Evolutionary conservation across 2,888 invertebrate genomes (phyloP).

Genomic region (Drosophila dives): DNA sequence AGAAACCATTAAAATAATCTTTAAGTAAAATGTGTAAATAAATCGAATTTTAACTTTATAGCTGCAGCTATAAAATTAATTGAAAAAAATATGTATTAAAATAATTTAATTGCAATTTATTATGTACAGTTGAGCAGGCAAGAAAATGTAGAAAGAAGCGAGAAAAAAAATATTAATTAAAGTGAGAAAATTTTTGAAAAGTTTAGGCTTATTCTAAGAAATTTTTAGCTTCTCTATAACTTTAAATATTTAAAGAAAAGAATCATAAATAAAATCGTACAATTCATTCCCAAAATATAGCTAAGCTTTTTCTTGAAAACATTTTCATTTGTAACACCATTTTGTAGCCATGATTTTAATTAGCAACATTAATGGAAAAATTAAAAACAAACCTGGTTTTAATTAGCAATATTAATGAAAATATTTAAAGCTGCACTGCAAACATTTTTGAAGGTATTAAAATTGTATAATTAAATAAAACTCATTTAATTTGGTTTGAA

Average conservation of each 20-base stretch:
- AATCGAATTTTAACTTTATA: not conserved
- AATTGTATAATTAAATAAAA: not conserved
- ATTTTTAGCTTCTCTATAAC: not conserved
- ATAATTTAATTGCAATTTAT: not conserved
- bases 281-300: no score
- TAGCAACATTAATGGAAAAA: not conserved
- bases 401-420: not conserved
- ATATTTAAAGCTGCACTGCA: not conserved
- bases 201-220: not conserved
- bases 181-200: not conserved
- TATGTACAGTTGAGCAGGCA: not conserved
- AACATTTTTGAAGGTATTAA: not conserved
- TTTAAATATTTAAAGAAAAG: no score
- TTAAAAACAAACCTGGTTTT: not conserved
- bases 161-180: not conserved
- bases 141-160: not conserved
- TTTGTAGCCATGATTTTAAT: not conserved
- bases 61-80: not conserved
- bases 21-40: not conserved
- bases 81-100: not conserved
- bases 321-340: no score
- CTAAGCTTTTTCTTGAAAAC: no score
- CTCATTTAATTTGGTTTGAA: not conserved
- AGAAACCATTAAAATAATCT: slow-evolving; percentile 8
- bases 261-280: no score